phyloP scores from a whole-genome alignment of 2,797 vertebrate genomes.

The Chromobotia macracanthus region DNA sequence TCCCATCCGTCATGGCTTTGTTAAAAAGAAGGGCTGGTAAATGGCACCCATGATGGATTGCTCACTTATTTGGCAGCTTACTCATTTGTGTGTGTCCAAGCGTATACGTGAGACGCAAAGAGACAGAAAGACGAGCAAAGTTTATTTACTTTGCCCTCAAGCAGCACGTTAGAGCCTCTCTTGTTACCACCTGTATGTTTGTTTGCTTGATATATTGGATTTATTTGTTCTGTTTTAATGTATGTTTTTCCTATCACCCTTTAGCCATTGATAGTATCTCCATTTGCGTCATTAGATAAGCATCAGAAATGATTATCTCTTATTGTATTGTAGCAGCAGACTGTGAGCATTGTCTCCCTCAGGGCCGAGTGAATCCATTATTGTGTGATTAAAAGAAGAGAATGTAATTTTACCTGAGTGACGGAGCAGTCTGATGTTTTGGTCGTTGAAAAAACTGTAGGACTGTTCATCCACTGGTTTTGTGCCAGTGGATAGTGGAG shows the following conservation, averaged over 20 bases:
- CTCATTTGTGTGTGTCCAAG: constrained; percentile 69
- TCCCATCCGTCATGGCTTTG: constrained; percentile 73
- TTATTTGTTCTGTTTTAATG: neutral
- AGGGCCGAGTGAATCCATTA: constrained; percentile 18
- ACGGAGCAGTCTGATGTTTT: neutral
- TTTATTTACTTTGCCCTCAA: constrained; percentile 28
- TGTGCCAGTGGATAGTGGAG: constrained; percentile 2
- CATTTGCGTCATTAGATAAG: constrained; percentile 3
- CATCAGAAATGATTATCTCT: neutral
- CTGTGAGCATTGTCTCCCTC: constrained; percentile 7
- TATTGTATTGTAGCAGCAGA: constrained; percentile 1
- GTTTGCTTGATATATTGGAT: neutral
- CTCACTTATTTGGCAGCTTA: constrained; percentile 75
- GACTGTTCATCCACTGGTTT: constrained; percentile 1
- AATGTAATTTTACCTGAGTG: constrained; percentile 16
- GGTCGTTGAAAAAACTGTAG: constrained; percentile 12
- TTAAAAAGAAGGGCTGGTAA: constrained; percentile 71
- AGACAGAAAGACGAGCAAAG: constrained; percentile 17
- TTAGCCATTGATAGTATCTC: neutral
- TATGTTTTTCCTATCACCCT: neutral
- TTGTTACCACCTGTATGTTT: neutral
- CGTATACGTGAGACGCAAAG: constrained; percentile 20
- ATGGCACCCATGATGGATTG: constrained; percentile 81
- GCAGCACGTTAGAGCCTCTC: neutral
- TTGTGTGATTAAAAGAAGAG: constrained; percentile 13